Base-by-base conservation (phyloP, 2,797 vertebrate species). In the Darevskia mixta region DNA sequence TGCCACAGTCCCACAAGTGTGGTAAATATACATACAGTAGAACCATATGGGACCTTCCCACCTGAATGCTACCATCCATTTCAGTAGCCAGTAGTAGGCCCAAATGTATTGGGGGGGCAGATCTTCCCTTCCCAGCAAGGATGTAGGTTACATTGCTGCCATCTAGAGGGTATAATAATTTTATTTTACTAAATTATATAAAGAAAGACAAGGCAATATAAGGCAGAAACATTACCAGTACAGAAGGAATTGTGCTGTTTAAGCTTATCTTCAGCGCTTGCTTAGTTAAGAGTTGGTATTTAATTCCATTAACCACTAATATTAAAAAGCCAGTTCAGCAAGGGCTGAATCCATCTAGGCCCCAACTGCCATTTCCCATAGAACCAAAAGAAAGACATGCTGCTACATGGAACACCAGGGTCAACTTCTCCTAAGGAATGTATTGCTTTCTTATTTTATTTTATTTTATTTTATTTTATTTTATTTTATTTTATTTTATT, bases 131-230 rank as follows among this genome's bases (percentile, higher is more conserved):
- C 58, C 17, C 38, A 71, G 27, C 6, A 29, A 69, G 78, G 55
- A 58, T 82, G 61, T 32, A 77, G 32, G 35, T 76, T 18, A 72
- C 10, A 10, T 2, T 93, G 89, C 92, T 92, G 88, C 93, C 92
- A 90, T 79, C 94, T 87, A 91, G 91, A 45, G 93, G 91, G 27
- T 75, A 38, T 35, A 0, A 38, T 43, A 0, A 72, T 61, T 80
- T 8, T 0, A 32, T 55, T 32, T 55, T 17, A 35, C 35, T 8
- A 38, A 73, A 73, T 73, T 73, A 38, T 18, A 20, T 82, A 6
- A 25, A 66, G 79, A 66, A 41, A 67, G 7, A 27, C 15, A 66
- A 17, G 23, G 43, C 5, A 29, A 8, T 64, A 77, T 73, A 73
- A 64, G 32, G 18, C n/a, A 35, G 69, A 72, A 83, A 35, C 35